Base-by-base conservation (phyloP, 1,140 invertebrate species). In the Drosophila persimilis region DNA sequence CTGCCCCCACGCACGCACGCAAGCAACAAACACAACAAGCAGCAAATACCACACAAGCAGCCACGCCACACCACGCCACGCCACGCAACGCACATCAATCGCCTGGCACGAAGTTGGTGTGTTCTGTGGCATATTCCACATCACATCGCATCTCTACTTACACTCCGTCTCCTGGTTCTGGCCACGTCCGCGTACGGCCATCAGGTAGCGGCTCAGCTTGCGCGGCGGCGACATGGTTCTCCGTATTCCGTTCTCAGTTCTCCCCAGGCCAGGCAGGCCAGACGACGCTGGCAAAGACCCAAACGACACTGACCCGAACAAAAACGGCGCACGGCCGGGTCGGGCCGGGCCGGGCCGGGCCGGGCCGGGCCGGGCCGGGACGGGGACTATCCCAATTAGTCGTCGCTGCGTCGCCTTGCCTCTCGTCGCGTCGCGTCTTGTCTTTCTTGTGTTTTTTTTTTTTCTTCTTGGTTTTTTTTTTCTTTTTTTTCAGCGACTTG, bases 151-250 rank as follows among this genome's bases (percentile, higher is more conserved):
- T 41, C 22, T 62, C 72, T 75, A 76, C 73, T 77, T 76, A 77
- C 74, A 65, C 52, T 64, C 61, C 51, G 70, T 53, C 44, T 74
- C 64, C 35, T 76, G 61, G 15, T 54, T 39, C 39, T 63, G 51
- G 17, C 52, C 73, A 24, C 67, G 66, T 63, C 66, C 61, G 53
- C 76, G 81, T 41, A 86, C 81, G 26, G 65, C 64, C 80, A 86
- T 84, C 65, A 86, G 72, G 69, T 86, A 86, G 59, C 80, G 78
- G 52, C 66, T 58, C 46, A 86, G 26, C 31, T 65, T 77, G 17
- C 62, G 79, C 44, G 80, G 80, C 53, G 81, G 80, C 44, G 75
- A 63, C 77, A 81, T 83, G 43, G 51, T 39, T 39, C 35, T 39
- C 11, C 1, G 29, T 35, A 3, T 11, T 9, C 9, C 3, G 31